Evolutionary conservation across 2,797 vertebrate species (phyloP).

Genomic region (Tragelaphus eurycerus): DNA sequence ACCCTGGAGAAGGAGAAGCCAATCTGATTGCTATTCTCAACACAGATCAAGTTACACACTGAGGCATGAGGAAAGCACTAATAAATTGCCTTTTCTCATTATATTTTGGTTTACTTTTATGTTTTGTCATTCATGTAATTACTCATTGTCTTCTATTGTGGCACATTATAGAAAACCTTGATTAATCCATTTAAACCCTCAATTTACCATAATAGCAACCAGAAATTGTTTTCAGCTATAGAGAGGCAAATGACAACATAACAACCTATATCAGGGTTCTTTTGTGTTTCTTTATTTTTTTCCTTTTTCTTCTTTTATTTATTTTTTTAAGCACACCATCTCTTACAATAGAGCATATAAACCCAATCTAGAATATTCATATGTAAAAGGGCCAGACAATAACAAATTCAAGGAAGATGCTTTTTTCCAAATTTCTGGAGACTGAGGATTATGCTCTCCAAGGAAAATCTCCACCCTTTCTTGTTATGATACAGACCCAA

Average conservation of each 20-base stretch:
- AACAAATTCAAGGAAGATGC: background rate
- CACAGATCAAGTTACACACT: background rate
- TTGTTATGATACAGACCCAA: background rate
- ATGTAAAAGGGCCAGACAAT: slow-evolving; percentile 6
- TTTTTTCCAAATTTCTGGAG: background rate
- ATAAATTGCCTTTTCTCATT: slow-evolving; percentile 65
- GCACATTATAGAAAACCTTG: slow-evolving; percentile 50
- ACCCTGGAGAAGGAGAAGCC: slow-evolving; percentile 24
- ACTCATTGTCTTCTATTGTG: slow-evolving; percentile 57
- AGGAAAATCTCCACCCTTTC: background rate
- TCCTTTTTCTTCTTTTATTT: background rate
- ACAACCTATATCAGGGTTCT: background rate
- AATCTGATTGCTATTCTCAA: slow-evolving; percentile 48
- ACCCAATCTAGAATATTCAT: background rate
- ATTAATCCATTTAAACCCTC: slow-evolving; percentile 64
- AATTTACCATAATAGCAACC: slow-evolving; percentile 50
- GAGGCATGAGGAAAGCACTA: background rate
- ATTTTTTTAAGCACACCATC: background rate
- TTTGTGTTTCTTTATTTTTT: background rate
- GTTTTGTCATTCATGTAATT: slow-evolving; percentile 56
- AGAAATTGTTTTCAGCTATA: slow-evolving; percentile 59
- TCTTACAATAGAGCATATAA: slow-evolving; percentile 20
- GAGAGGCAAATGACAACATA: slow-evolving; percentile 18
- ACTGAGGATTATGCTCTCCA: background rate
- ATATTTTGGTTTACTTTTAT: slow-evolving; percentile 53